Evolutionary conservation across 2,797 vertebrate species (phyloP).

Genomic region (Sebastes oblongus): DNA sequence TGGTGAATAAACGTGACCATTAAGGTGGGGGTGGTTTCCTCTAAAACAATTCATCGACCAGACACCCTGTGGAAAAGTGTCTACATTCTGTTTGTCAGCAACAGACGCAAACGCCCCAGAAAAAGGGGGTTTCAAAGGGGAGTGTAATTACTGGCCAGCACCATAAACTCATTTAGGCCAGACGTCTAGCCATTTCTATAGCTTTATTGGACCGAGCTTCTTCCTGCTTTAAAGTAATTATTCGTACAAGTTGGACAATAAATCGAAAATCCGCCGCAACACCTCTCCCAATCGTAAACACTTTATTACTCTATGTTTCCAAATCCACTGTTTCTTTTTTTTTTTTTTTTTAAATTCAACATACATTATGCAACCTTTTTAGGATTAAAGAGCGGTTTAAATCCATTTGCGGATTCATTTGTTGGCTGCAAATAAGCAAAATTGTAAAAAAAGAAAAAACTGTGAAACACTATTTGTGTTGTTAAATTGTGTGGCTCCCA

Average conservation of each 20-base stretch:
- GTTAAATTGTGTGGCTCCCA: not conserved
- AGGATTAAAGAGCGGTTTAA: not conserved
- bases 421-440: not conserved
- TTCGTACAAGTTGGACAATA: slow-evolving; percentile 87
- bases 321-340: not conserved
- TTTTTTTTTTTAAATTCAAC: not conserved
- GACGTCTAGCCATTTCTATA: slow-evolving; percentile 98
- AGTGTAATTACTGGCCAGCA: slow-evolving; percentile 84
- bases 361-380: not conserved
- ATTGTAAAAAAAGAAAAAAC: not conserved
- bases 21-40: slow-evolving; percentile 78
- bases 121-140: slow-evolving; percentile 89
- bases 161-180: slow-evolving; percentile 99
- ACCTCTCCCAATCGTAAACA: slow-evolving; percentile 83
- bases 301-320: slow-evolving; percentile 50
- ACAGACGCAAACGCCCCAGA: slow-evolving; percentile 91
- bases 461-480: not conserved
- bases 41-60: slow-evolving; percentile 88
- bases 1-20: slow-evolving; percentile 82
- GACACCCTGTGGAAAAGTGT: slow-evolving; percentile 88
- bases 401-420: not conserved
- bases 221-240: slow-evolving; percentile 98
- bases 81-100: slow-evolving; percentile 86
- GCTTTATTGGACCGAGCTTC: slow-evolving; percentile 95
- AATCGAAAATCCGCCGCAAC: slow-evolving; percentile 86